Evolutionary conservation across 2,888 invertebrate species (phyloP), one percentile per base, ranked within the genome.

Genomic region (Archips xylosteana): DNA sequence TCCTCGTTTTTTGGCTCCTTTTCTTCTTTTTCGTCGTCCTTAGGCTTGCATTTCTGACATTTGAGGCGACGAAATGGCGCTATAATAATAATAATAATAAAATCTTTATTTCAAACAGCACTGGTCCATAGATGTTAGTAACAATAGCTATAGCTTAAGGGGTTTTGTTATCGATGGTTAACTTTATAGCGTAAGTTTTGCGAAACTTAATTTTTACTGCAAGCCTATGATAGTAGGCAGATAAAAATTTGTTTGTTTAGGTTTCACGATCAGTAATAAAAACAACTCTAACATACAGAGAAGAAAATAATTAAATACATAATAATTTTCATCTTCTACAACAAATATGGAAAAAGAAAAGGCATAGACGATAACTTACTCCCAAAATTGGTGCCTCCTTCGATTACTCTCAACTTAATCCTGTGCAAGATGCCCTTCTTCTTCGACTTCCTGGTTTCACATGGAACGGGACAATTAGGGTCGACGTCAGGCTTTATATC

Each of bases 321-420:
- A 39, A 6, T 39, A 39, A 39, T 6, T 5, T 6, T 39, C 6
- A 39, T 1, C 13, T 49, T 5, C 49, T 42, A 15, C 15, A 62
- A 15, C 15, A n/a, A 49, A 49, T 34, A 10, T 2, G 2, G 12
- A 60, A 39, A 34, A 1, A 13, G 1, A 5, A 70, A 54, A 45
- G 10, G 36, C 8, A 5, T 3, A 32, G 12, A 54, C 8, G 15
- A 15, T 23, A 15, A 79, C 92, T 89, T 80, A 93, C 94, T 92
- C 78, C 92, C 92, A 83, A 94, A 94, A 76, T 94, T 94, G 1
- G 92, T 88, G 70, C 94, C 93, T 32, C 94, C 94, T 77, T 94
- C 92, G 34, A 90, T 80, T 9, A 94, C 79, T 78, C 78, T 89
- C 68, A 94, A 74, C 79, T 92, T 92, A 36, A 94, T 92, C 77